Evolutionary conservation across 2,797 vertebrate genomes (phyloP).

Genomic region (Anomalospiza imberbis): DNA sequence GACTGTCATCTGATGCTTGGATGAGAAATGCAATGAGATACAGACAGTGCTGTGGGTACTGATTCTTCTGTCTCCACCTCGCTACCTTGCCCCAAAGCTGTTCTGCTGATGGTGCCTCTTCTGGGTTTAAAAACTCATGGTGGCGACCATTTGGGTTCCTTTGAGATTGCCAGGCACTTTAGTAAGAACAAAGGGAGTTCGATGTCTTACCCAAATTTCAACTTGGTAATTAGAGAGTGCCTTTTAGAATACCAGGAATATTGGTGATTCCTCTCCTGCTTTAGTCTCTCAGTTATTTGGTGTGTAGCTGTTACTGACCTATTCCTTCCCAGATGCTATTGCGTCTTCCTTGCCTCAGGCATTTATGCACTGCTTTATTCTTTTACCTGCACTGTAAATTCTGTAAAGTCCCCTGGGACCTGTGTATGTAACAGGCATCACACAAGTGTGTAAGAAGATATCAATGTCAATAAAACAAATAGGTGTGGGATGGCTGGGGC

Average conservation of each 20-base stretch:
- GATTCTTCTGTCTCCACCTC: neutral
- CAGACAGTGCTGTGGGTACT: neutral
- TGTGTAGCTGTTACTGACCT: neutral
- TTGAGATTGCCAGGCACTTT: neutral
- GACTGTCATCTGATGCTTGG: accelerated
- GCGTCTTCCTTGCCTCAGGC: neutral
- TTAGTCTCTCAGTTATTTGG: neutral
- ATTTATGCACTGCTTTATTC: neutral
- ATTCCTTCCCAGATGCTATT: neutral
- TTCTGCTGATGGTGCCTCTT: neutral
- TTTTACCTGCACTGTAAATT: neutral
- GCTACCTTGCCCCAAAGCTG: neutral
- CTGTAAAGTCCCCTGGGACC: neutral
- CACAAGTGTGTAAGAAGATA: neutral
- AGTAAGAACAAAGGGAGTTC: neutral
- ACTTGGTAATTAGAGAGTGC: neutral
- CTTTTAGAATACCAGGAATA: neutral
- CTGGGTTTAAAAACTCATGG: neutral
- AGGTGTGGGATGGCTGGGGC: neutral
- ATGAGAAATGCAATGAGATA: neutral
- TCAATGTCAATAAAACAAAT: neutral
- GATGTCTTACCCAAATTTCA: neutral
- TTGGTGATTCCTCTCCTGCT: neutral
- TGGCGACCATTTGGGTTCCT: neutral
- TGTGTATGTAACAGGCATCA: neutral